Evolutionary conservation across 2,888 invertebrate genomes (phyloP), one percentile per base, ranked within the genome.

Genomic region (Hedychridium roseum): DNA sequence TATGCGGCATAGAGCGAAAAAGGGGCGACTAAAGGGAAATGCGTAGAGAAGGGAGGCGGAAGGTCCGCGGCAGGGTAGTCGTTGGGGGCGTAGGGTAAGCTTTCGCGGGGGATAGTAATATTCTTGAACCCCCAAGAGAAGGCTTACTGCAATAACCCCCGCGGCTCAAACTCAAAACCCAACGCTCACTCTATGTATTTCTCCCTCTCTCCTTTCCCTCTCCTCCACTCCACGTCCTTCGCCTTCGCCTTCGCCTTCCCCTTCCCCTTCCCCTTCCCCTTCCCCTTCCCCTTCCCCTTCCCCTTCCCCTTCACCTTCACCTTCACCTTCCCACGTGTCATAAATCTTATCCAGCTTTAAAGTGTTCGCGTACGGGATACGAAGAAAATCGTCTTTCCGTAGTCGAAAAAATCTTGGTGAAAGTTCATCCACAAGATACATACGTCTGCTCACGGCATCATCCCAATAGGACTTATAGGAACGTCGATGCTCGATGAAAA

Each of bases 61-160:
- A 53, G 41, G 23, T 34, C 26, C 38, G 43, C 15, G 54, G 47
- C 58, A 57, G 58, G 59, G 60, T 64, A 58, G 53, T 55, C 37
- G 58, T 38, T 45, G 35, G 60, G 51, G 56, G 60, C 57, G 60
- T 54, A 60, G 66, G 64, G 64, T 61, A 64, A 64, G 68, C 66
- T 59, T n/a, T 60, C 58, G 58, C 61, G 55, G 60, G n/a, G 67
- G 68, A 68, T 71, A 67, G 74, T 73, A 78, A 76, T 77, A 76
- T 77, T 76, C 70, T 71, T 74, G 71, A 76, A 78, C 67, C 76
- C 76, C 75, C 77, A 76, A 71, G 78, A 76, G 78, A 71, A 76
- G 78, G 76, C 76, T 77, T 77, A 76, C 73, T 74, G 76, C 76
- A 78, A 75, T 76, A 78, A 78, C 76, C 76, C 75, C 71, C 71